Evolutionary conservation across 2,113 vertebrate species (phyloP).

Genomic region (Gallinago paraguaiae): DNA sequence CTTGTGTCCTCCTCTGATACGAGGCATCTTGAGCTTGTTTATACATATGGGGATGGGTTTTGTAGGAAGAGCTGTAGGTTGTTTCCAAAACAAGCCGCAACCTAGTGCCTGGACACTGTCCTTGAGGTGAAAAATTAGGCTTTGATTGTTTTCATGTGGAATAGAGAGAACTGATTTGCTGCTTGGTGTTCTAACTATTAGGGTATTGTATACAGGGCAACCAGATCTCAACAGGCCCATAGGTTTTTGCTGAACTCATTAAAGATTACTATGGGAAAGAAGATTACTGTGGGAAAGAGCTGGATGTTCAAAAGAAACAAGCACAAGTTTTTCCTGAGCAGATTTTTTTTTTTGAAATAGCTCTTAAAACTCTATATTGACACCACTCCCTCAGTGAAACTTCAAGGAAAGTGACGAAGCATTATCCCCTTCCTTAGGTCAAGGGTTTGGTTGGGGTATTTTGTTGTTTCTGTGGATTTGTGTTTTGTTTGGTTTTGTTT

Average conservation of each 20-base stretch:
- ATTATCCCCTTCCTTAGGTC: background rate
- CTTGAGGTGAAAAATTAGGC: background rate
- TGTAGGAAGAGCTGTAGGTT: background rate
- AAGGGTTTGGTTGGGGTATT: background rate
- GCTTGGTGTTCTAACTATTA: background rate
- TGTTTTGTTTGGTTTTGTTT: background rate
- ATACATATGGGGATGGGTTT: background rate
- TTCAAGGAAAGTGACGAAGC: background rate
- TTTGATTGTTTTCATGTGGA: background rate
- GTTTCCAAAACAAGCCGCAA: background rate
- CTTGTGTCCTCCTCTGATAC: background rate
- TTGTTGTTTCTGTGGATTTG: background rate
- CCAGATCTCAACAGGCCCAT: accelerated
- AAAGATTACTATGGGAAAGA: background rate
- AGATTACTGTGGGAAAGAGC: background rate
- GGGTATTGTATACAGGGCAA: background rate
- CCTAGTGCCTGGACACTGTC: background rate
- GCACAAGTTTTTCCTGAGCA: background rate
- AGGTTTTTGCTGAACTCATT: background rate
- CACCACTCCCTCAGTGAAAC: background rate
- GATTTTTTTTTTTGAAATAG: background rate
- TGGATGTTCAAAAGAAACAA: background rate
- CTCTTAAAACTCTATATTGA: background rate
- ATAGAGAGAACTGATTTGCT: background rate
- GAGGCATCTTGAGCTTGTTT: background rate